Evolutionary conservation across 2,113 vertebrate genomes (phyloP).

Genomic region (Campylomormyrus numenius): DNA sequence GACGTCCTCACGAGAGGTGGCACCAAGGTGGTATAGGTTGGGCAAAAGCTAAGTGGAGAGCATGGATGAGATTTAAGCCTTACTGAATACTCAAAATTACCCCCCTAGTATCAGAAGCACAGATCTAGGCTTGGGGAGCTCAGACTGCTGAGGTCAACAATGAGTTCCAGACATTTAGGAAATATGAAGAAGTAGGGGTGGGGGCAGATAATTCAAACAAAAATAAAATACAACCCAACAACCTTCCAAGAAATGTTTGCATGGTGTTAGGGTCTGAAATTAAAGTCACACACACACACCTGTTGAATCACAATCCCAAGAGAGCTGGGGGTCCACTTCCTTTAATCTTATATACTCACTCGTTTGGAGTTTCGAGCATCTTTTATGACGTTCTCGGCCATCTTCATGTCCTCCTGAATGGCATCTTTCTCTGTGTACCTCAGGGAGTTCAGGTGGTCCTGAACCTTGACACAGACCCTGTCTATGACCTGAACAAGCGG

Average conservation of each 20-base stretch:
- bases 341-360: slow-evolving; percentile 46
- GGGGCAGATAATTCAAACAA: not conserved
- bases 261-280: not conserved
- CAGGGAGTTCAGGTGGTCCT: slow-evolving; percentile 95
- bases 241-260: not conserved
- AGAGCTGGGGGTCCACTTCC: no score
- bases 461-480: slow-evolving; percentile 89
- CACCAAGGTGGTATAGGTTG: slow-evolving; percentile 81
- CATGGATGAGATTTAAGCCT: not conserved
- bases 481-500: slow-evolving; percentile 77
- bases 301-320: not conserved
- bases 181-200: not conserved
- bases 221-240: not conserved
- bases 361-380: slow-evolving; percentile 94
- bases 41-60: slow-evolving; percentile 71
- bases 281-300: not conserved
- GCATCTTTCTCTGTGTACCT: slow-evolving; percentile 61
- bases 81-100: not conserved
- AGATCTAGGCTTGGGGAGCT: not conserved
- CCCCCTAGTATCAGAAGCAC: not conserved
- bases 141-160: not conserved
- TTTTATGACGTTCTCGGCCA: slow-evolving; percentile 76
- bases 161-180: not conserved
- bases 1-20: slow-evolving; percentile 54
- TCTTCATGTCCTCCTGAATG: slow-evolving; percentile 80